Evolutionary conservation across 2,113 vertebrate species (phyloP).

Genomic region (Sylvietta virens): DNA sequence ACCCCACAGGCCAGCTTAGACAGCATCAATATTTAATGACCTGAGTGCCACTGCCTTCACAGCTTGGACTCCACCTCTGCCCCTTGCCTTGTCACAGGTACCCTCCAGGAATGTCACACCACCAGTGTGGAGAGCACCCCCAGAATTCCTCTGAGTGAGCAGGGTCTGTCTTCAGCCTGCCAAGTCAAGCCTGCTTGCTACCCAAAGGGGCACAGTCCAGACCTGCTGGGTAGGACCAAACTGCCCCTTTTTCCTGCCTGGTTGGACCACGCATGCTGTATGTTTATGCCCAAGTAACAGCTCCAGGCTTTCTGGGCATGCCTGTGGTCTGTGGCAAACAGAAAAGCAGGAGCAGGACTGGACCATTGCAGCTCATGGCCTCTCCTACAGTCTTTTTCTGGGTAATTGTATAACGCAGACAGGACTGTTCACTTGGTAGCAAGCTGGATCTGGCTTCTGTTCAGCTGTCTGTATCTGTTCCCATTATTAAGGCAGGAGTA

Average conservation of each 20-base stretch:
- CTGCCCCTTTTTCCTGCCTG: background rate
- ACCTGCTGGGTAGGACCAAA: background rate
- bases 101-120: no score
- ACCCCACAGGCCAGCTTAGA: conserved; percentile 33
- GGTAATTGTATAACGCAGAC: background rate
- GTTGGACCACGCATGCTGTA: background rate
- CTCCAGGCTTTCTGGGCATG: background rate
- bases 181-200: background rate
- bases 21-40: conserved; percentile 17
- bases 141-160: background rate
- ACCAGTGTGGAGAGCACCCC: background rate
- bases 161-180: background rate
- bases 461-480: background rate
- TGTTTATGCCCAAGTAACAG: background rate
- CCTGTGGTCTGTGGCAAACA: background rate
- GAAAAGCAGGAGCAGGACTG: background rate
- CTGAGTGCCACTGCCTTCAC: fast-evolving
- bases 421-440: background rate
- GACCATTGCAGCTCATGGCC: background rate
- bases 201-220: background rate
- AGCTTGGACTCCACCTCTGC: background rate
- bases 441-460: background rate
- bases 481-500: background rate
- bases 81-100: fast-evolving
- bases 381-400: background rate